Evolutionary conservation across 2,113 vertebrate species (phyloP).

Genomic region (Psephotus haematonotus): DNA sequence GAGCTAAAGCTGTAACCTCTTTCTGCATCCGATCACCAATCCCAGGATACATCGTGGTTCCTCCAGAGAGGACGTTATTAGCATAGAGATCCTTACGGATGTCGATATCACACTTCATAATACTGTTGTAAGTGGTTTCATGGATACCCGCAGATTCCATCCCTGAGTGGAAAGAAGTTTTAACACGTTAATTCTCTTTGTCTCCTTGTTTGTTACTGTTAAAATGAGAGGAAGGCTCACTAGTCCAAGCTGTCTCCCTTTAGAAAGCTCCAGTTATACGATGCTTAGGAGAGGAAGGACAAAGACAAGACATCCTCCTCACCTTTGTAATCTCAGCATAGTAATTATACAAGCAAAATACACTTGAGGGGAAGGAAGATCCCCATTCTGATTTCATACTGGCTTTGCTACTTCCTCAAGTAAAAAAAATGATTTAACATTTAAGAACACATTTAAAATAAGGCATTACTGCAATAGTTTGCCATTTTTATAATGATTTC

Average conservation of each 20-base stretch:
- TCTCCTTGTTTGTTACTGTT: neutral
- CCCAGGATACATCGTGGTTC: conserved; percentile 82
- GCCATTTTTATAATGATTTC: neutral
- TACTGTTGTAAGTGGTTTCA: neutral
- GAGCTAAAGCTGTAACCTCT: conserved; percentile 82
- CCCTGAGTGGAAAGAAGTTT: neutral
- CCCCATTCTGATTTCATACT: neutral
- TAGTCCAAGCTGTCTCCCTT: neutral
- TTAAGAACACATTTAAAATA: neutral
- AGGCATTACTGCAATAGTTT: neutral
- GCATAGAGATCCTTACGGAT: conserved; percentile 85
- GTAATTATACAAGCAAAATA: neutral
- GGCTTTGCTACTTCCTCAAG: neutral
- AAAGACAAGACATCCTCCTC: neutral
- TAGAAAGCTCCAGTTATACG: neutral
- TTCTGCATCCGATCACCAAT: conserved; percentile 86
- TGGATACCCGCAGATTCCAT: conserved; percentile 36
- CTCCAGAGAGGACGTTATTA: conserved; percentile 85
- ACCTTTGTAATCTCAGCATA: neutral
- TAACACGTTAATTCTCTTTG: neutral
- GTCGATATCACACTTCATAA: conserved; percentile 88
- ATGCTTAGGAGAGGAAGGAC: neutral
- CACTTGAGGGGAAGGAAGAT: neutral
- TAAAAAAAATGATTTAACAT: neutral
- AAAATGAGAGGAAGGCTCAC: neutral